Evolutionary conservation across 2,888 invertebrate genomes (phyloP).

Genomic region (Drosophila siamana): DNA sequence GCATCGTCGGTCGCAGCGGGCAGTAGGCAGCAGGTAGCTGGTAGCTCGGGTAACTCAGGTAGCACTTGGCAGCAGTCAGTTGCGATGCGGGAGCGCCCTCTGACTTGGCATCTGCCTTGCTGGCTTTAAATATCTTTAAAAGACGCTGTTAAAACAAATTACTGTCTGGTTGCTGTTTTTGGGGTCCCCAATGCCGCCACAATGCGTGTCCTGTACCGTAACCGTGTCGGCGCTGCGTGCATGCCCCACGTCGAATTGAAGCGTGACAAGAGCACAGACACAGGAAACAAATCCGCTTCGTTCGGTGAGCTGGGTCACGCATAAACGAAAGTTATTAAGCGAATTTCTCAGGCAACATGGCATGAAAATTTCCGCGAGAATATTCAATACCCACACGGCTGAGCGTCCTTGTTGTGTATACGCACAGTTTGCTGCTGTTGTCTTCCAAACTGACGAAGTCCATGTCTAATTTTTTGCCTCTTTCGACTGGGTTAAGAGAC

Average conservation of each 20-base stretch:
- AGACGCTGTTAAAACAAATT: slow-evolving; percentile 81
- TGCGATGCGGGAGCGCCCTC: slow-evolving; percentile 18
- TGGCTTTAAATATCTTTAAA: slow-evolving; percentile 79
- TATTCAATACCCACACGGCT: slow-evolving; percentile 63
- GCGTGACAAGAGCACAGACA: slow-evolving; percentile 10
- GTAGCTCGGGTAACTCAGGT: background rate
- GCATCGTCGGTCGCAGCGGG: slow-evolving; percentile 59
- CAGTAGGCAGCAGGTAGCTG: slow-evolving; percentile 3
- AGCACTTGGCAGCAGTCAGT: slow-evolving; percentile 14
- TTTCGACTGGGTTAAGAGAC: slow-evolving; percentile 10
- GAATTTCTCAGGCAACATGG: slow-evolving; percentile 76
- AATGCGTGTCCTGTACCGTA: slow-evolving; percentile 42
- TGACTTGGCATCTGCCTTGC: slow-evolving; percentile 49
- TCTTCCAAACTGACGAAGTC: slow-evolving; percentile 47
- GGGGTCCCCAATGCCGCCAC: slow-evolving; percentile 57
- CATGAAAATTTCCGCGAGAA: slow-evolving; percentile 78
- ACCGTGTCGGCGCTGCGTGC: background rate
- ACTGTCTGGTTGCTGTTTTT: slow-evolving; percentile 77
- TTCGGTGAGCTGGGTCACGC: slow-evolving; percentile 42
- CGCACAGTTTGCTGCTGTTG: slow-evolving; percentile 30
- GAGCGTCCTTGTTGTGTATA: slow-evolving; percentile 21
- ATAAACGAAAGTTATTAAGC: slow-evolving; percentile 76
- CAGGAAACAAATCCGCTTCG: slow-evolving; percentile 44
- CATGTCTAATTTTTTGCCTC: slow-evolving; percentile 42
- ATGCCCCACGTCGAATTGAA: background rate